Percentiles rank a stretch among this genome's conserved stretches.
Conservation (phyloP, 2,113 vertebrate species). For the Alethe diademata region DNA sequence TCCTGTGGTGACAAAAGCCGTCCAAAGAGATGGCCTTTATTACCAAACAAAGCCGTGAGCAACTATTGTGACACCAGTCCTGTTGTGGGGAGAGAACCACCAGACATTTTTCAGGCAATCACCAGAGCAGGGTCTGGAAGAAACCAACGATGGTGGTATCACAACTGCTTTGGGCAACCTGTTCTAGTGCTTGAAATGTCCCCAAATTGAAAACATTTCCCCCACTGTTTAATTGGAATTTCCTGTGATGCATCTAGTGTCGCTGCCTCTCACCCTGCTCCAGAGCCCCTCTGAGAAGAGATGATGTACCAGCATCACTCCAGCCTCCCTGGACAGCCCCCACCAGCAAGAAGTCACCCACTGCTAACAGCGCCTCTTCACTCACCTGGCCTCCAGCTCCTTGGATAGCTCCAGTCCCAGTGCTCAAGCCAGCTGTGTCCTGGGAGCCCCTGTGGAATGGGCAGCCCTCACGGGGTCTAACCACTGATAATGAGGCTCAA, state of each 20-base stretch:
- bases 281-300: neutral
- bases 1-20: neutral
- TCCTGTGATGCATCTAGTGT: neutral
- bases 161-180: neutral
- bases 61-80: neutral
- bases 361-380: rapidly evolving
- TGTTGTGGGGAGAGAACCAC: neutral
- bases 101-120: neutral
- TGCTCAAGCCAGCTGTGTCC: neutral
- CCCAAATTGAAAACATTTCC: neutral
- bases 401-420: rapidly evolving
- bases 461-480: neutral
- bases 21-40: neutral
- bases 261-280: neutral
- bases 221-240: neutral
- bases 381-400: neutral
- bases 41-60: neutral
- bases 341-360: neutral
- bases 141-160: neutral
- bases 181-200: neutral
- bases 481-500: rapidly evolving
- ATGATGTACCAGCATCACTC: rapidly evolving
- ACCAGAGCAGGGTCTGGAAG: neutral
- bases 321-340: neutral
- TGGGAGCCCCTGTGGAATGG: neutral